These are phyloP conservation scores for Picathartes gymnocephalus DNA, from an alignment of 2,113 vertebrate genomes.

Conservation along the genomic window DNA sequence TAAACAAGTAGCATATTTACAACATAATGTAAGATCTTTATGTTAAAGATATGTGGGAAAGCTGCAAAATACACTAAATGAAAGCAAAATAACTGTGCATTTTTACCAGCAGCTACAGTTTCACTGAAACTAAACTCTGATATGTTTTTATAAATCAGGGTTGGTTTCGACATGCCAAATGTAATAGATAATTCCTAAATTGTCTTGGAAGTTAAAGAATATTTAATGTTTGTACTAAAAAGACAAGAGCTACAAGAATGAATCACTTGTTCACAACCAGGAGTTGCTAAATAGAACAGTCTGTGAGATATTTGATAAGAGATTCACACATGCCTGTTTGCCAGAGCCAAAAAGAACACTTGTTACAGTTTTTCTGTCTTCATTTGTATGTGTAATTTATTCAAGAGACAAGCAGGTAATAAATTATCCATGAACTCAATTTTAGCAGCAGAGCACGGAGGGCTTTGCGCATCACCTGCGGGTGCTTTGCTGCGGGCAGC, in stretches of 20 bases:
- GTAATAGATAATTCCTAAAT: conserved; percentile 24
- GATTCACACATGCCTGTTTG: conserved; percentile 28
- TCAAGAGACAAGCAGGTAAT: conserved; percentile 41
- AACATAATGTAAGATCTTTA: neutral
- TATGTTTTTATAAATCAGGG: neutral
- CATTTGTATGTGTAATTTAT: conserved; percentile 51
- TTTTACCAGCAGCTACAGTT: neutral
- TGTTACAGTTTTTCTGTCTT: neutral
- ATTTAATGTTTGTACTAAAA: conserved; percentile 30
- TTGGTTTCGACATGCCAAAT: conserved; percentile 29
- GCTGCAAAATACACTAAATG: neutral
- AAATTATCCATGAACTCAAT: conserved; percentile 33
- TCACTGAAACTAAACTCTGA: neutral
- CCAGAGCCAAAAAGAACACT: conserved; percentile 49
- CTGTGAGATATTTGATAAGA: conserved; percentile 44
- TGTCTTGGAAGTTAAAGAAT: conserved; percentile 16
- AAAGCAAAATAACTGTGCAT: neutral
- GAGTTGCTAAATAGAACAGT: conserved; percentile 41
- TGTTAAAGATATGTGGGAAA: neutral
- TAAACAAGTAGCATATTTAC: neutral
- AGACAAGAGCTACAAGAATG: conserved; percentile 43
- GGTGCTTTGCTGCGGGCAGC: neutral
- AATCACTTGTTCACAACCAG: conserved; percentile 33
- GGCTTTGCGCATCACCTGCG: neutral
- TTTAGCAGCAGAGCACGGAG: neutral